These are phyloP conservation scores for Griposia aprilina DNA, from an alignment of 2,888 invertebrate genomes.

Conservation along the genomic window DNA sequence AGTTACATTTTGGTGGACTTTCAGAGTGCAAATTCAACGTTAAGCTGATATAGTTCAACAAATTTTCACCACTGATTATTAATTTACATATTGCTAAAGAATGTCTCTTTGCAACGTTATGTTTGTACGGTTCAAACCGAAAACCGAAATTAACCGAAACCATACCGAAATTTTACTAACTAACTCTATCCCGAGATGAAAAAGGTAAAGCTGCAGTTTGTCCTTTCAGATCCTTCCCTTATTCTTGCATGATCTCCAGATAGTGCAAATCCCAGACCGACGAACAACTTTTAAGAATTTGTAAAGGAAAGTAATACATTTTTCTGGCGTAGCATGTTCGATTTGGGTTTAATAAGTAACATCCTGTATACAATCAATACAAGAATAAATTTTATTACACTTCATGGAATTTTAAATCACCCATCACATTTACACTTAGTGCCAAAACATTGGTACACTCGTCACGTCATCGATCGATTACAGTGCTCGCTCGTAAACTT, in stretches of 20 bases:
- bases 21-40: not conserved
- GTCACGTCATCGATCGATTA: constrained; percentile 80
- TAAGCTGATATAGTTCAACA: not conserved
- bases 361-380: constrained; percentile 28
- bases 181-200: not conserved
- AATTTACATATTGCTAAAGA: not conserved
- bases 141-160: not conserved
- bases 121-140: not conserved
- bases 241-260: not conserved
- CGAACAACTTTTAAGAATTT: too few relatives aligned
- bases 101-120: too few relatives aligned
- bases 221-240: not conserved
- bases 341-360: not conserved
- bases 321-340: not conserved
- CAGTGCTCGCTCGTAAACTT: constrained; percentile 78
- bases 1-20: not conserved
- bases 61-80: not conserved
- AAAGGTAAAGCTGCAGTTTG: not conserved
- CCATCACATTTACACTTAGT: constrained; percentile 69
- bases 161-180: not conserved
- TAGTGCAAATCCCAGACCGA: not conserved
- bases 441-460: constrained; percentile 65
- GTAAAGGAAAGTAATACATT: not conserved
- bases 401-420: constrained; percentile 66
- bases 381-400: constrained; percentile 51